Base-by-base conservation (phyloP, 2,888 invertebrate genomes). In the Elysia crispata region DNA sequence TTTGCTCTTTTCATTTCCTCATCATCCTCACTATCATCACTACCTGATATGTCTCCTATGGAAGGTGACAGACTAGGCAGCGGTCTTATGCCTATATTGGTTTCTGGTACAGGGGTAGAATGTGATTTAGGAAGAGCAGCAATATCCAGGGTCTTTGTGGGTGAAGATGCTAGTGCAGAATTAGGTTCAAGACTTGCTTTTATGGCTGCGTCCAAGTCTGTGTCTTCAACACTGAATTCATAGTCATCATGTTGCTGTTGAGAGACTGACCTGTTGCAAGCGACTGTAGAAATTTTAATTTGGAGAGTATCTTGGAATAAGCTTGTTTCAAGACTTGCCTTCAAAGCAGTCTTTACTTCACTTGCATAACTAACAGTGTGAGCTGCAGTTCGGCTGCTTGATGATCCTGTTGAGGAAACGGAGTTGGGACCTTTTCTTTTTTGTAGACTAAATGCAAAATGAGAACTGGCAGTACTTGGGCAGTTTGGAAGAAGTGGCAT, bases 281-380 rank as follows among this genome's bases (percentile, higher is more conserved):
- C 11, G 41, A 41, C 41, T 41, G 3, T 41, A 11, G 41, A 11
- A 41, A 41, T 11, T 41, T 41, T 11, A 41, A 3, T 41, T 6
- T 41, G 41, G 11, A 41, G 11, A 41, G 41, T 41, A 3, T 41
- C 41, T 6, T 11, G 11, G 41, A 11, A 6, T 41, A 41, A 41
- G 11, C 41, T 41, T 11, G 11, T 41, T 41, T 41, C 41, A 3
- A 41, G 41, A 41, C 41, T 41, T 41, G 3, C 41, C 41, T 41
- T 41, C 41, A 41, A 11, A 41, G 41, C 41, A 6, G 41, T n/a
- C 30, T 70, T 49, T 23, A 6, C 20, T 8, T 79, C 83, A 33
- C 79, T 76, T 49, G 74, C 83, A 50, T 49, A 81, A 77, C 83
- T 83, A n/a, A 83, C 81, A 33, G 73, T 77, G 78, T 81, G 83